Evolutionary conservation across 1,140 invertebrate species (phyloP), one percentile per base, ranked within the genome.

Genomic region (Temnothorax nylanderi): DNA sequence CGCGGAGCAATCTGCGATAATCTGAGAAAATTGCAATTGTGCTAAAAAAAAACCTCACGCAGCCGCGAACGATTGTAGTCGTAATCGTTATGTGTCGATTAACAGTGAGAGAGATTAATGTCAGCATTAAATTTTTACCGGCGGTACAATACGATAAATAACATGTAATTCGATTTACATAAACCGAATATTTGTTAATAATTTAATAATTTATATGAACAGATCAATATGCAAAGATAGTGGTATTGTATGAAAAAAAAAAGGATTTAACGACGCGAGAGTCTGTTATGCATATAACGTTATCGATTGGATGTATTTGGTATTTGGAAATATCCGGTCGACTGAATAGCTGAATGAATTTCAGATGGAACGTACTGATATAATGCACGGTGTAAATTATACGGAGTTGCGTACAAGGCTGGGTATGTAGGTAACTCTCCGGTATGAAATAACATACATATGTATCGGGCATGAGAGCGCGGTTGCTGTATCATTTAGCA

Each of bases 401-500:
- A 84, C 26, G 72, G 56, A 13, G 18, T 58, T 58, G 49, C 5
- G 13, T 32, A 54, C 16, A 81, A 41, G 4, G 62, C 34, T 11
- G 44, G 47, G 3, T 26, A 58, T n/a, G n/a, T 60, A 44, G 41
- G 11, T 26, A 62, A 69, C 65, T 69, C 21, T 26, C n/a, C 16
- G 41, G 5, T 37, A 49, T 84, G 80, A 26, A 51, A 62, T 75
- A 84, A 60, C 18, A 37, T 72, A 34, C 41, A 11, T 34, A 60
- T n/a, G 18, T 60, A n/a, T 34, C 41, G 41, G 16, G 54, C 21
- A 56, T 41, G 78, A 72, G 51, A 74, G 34, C 18, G 37, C 67
- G 51, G 0, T 67, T 51, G 49, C 44, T 47, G 26, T 85, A 75
- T 65, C 56, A 44, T 69, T 85, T 62, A 76, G 51, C 60, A 16